Base-by-base conservation (phyloP, 2,797 vertebrate species). In the Mycteria americana region DNA sequence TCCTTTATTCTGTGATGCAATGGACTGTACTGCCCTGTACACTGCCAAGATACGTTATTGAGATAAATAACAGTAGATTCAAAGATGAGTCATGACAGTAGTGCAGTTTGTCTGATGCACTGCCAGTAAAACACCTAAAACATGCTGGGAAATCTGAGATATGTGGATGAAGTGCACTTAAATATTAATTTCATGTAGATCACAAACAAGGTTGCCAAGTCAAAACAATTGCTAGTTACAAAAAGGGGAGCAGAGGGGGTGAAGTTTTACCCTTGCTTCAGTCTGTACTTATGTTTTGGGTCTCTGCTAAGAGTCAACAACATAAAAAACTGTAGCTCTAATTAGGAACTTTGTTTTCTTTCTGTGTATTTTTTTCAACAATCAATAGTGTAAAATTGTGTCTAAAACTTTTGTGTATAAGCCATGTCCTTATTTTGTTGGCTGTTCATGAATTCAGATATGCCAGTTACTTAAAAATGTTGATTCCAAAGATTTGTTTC, bases 221-320 rank as follows among this genome's bases (percentile, higher is more conserved):
- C 14, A 88, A 62, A 76, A 12, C 9, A 73, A 30, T 28, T 45
- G 11, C 50, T 83, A 68, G 14, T 50, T 68, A 67, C 24, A 79
- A 59, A 89, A 85, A 51, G 11, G 1, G 10, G 4, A n/a, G 23
- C 33, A 63, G 14, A 60, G 9, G 3, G 35, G 6, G 1, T 54
- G 6, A 73, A 46, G 7, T 62, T 74, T 53, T 51, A 33, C 19
- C 76, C 21, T 64, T 74, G 7, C 31, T 78, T 80, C 25, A 39
- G 41, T 64, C 12, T 23, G 2, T 1, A 2, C 0, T 35, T 74
- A 14, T 0, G 5, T 62, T 91, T 48, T 64, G 27, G 13, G 18
- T 84, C 35, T 81, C 63, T 50, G 4, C n/a, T 59, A 77, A 41
- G 35, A n/a, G 30, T 7, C 0, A 54, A 6, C 39, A 69, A 51